These are phyloP conservation scores for Camponotus vicinus DNA, from an alignment of 1,140 invertebrate genomes.

Conservation along the genomic window DNA sequence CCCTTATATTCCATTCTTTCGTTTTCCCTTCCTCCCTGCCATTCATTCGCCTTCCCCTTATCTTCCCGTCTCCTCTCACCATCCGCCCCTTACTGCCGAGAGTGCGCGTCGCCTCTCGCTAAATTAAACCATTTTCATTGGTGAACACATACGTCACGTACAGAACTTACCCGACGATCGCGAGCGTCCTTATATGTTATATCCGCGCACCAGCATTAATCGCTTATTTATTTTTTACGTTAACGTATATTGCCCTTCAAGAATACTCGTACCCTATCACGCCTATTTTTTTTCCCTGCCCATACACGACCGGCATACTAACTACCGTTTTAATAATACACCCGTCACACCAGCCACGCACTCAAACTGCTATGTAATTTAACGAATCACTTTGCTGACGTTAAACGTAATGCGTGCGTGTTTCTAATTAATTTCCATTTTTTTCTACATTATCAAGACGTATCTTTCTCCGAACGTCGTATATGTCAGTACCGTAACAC, in stretches of 20 bases:
- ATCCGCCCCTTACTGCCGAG: background rate
- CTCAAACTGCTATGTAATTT: conserved; percentile 65
- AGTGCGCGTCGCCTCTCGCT: conserved; percentile 48
- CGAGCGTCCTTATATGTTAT: conserved; percentile 77
- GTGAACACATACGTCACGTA: conserved; percentile 81
- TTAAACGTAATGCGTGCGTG: conserved; percentile 63
- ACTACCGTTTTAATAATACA: conserved; percentile 63
- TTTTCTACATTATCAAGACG: conserved; percentile 82
- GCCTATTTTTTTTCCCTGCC: conserved; percentile 40
- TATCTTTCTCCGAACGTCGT: conserved; percentile 82
- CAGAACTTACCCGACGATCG: conserved; percentile 83
- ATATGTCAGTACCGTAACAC: conserved; percentile 84
- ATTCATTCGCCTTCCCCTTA: background rate
- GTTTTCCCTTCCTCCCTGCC: background rate
- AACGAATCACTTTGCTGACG: conserved; percentile 67
- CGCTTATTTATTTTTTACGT: conserved; percentile 86
- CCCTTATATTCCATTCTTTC: conserved; percentile 8
- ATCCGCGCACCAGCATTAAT: conserved; percentile 81
- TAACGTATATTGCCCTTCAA: conserved; percentile 76
- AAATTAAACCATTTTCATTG: conserved; percentile 72
- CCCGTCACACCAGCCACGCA: conserved; percentile 48
- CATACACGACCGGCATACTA: conserved; percentile 50
- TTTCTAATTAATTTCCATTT: conserved; percentile 70
- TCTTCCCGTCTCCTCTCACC: background rate
- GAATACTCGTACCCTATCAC: conserved; percentile 75